Evolutionary conservation across 1,140 invertebrate genomes (phyloP).

Genomic region (Magallana gigas): DNA sequence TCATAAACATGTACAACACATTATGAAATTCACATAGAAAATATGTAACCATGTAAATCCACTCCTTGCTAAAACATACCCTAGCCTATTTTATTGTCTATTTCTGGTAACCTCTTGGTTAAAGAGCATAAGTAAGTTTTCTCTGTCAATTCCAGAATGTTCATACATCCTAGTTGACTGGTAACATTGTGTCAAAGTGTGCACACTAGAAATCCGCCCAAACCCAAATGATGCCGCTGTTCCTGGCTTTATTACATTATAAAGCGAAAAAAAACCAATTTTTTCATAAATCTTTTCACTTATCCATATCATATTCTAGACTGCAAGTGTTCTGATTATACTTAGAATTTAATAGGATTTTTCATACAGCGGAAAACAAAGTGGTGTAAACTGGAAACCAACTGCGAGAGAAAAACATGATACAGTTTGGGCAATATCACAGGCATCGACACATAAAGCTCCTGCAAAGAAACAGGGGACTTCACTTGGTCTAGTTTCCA

Average conservation of each 20-base stretch:
- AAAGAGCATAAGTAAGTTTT: not conserved
- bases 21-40: slow-evolving; percentile 37
- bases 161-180: slow-evolving; percentile 33
- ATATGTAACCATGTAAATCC: slow-evolving; percentile 16
- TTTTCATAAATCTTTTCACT: not conserved
- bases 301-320: slow-evolving; percentile 34
- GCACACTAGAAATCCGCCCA: slow-evolving; percentile 29
- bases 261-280: no score
- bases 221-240: not conserved
- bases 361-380: not conserved
- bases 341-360: not conserved
- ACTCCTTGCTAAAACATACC: slow-evolving; percentile 24
- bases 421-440: slow-evolving; percentile 8
- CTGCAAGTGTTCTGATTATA: not conserved
- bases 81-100: slow-evolving; percentile 10
- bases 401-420: slow-evolving; percentile 1
- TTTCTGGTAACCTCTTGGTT: not conserved
- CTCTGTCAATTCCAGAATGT: slow-evolving; percentile 32
- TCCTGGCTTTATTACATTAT: not conserved
- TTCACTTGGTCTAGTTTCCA: slow-evolving; percentile 12
- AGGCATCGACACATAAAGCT: not conserved
- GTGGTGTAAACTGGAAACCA: not conserved
- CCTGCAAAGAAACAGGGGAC: not conserved
- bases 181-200: slow-evolving; percentile 21
- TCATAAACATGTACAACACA: slow-evolving; percentile 5